Base-by-base conservation (phyloP, 2,888 invertebrate genomes). In the Tethea ocularis region DNA sequence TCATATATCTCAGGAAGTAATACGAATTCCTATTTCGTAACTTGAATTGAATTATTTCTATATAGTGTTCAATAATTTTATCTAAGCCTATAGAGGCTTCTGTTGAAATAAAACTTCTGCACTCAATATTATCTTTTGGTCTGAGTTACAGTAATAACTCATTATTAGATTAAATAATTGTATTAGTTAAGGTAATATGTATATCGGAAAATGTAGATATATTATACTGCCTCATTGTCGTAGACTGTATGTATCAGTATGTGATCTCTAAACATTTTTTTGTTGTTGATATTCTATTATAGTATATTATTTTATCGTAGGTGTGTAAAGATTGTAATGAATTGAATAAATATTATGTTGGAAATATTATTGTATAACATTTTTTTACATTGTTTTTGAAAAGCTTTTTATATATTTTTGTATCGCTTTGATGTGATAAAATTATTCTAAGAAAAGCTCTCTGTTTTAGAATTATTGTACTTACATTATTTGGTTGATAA, bases 251-350 rank as follows among this genome's bases (percentile, higher is more conserved):
- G 78, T 80, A 75, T 78, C 78, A 75, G 76, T 81, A 82, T 80
- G 82, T 87, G 89, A 88, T 89, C 88, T 88, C 88, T 82, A 68
- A 77, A 78, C 77, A 69, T 74, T 80, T 77, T 68, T 78, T 78
- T 75, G 72, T 84, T 82, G 81, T 81, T 84, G 75, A 73, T 80
- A 72, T 73, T 76, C 63, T 77, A 70, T 67, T 64, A 58, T 62
- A 61, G 68, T 61, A 59, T 61, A 61, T 61, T 36, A 61, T 61
- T 36, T 62, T 54, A 61, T 57, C 58, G 54, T 53, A 29, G 41
- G 17, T 51, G 61, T 61, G 57, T 60, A 57, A 29, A 62, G 63
- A 51, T 68, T 60, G 62, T 62, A 57, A 59, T 61, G 54, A 38
- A 59, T 62, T 53, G 29, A 51, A 41, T 56, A 29, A 22, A 22